Conservation (phyloP, 2,797 vertebrate species). For the Enteromius afrohamiltoni region DNA sequence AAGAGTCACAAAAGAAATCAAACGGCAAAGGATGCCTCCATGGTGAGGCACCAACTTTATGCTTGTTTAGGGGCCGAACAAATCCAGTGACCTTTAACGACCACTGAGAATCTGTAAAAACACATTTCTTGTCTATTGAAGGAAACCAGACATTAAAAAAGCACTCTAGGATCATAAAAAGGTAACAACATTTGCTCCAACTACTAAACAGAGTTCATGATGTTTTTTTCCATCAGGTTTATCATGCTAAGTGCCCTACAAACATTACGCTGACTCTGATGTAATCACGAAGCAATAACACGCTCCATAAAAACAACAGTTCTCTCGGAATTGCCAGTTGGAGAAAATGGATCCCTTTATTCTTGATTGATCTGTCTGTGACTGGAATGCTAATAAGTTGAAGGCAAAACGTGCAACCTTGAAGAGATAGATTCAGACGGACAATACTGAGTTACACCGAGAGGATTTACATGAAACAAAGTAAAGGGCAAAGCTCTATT, state of each 20-base stretch:
- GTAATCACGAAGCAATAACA: conserved; percentile 7
- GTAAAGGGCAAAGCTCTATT: conserved; percentile 51
- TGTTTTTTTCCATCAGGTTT: background rate
- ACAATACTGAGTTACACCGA: conserved; percentile 57
- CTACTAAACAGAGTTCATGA: background rate
- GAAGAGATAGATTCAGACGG: conserved; percentile 53
- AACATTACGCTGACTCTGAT: background rate
- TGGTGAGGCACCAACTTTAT: conserved; percentile 47
- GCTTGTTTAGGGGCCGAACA: conserved; percentile 25
- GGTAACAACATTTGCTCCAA: background rate
- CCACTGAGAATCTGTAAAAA: conserved; percentile 13
- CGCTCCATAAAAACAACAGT: conserved; percentile 1
- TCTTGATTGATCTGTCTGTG: conserved; percentile 49
- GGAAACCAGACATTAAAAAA: background rate
- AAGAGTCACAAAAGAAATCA: conserved; percentile 51
- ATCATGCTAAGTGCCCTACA: background rate
- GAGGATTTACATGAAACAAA: conserved; percentile 39
- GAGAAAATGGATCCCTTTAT: conserved; percentile 60
- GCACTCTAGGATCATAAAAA: background rate
- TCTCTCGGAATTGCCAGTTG: conserved; percentile 7
- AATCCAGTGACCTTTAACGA: conserved; percentile 26
- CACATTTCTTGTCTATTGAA: background rate
- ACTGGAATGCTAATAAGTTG: conserved; percentile 61
- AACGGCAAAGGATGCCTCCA: conserved; percentile 46
- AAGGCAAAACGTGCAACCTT: conserved; percentile 30